Evolutionary conservation across 2,888 invertebrate species (phyloP).

Genomic region (Panzeria rudis): DNA sequence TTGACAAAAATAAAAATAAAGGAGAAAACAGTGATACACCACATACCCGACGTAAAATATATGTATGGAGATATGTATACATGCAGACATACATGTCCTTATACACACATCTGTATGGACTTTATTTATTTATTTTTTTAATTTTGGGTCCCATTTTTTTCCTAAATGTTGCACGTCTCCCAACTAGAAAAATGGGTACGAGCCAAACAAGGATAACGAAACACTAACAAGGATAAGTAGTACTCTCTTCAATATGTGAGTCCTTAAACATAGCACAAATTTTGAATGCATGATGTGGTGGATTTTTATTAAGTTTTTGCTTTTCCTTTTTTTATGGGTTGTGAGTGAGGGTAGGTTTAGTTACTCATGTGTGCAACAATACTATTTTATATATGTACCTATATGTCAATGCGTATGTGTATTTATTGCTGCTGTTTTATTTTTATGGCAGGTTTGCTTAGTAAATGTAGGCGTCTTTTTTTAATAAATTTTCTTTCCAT

Average conservation of each 20-base stretch:
- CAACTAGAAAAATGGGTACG: conserved; percentile 26
- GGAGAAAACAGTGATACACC: not conserved
- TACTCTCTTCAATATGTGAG: not conserved
- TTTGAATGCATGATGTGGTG: conserved; percentile 39
- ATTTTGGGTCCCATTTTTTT: conserved; percentile 57
- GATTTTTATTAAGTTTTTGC: conserved; percentile 24
- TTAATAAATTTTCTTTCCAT: conserved; percentile 7
- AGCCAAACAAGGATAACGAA: conserved; percentile 62
- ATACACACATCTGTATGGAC: not conserved
- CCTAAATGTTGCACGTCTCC: conserved; percentile 42
- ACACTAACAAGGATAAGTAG: conserved; percentile 60
- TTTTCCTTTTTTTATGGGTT: not conserved
- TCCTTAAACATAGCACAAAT: not conserved
- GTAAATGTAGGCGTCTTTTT: conserved; percentile 53
- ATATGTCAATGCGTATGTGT: conserved; percentile 12
- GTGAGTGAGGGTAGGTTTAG: conserved; percentile 54
- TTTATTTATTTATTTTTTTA: not conserved
- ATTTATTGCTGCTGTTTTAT: too few species aligned
- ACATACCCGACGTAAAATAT: not conserved
- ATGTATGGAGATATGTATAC: not conserved
- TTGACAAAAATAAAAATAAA: conserved; percentile 47
- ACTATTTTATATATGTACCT: not conserved
- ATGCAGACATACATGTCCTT: not conserved
- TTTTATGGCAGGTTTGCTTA: conserved; percentile 11
- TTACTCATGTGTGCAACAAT: conserved; percentile 44